These are phyloP conservation scores for Etheostoma nigrum DNA, from an alignment of 2,797 vertebrate genomes.

Conservation along the genomic window DNA sequence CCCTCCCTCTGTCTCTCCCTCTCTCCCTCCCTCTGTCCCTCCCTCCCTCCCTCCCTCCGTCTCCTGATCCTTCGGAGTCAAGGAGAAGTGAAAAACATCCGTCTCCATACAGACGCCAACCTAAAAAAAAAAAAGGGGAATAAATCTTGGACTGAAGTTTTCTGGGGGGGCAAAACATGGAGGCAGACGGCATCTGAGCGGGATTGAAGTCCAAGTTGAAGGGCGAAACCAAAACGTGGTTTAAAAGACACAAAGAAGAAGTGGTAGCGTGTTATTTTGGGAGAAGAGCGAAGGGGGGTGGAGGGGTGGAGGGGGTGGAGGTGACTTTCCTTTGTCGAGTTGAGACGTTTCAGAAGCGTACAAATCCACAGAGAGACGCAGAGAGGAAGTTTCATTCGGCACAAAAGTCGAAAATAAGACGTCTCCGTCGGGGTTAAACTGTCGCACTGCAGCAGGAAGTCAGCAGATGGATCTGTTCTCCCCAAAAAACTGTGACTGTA, in stretches of 20 bases:
- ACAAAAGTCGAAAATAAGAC: background rate
- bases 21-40: background rate
- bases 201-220: slow-evolving; percentile 71
- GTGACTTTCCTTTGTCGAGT: slow-evolving; percentile 61
- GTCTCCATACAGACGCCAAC: slow-evolving; percentile 51
- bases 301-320: background rate
- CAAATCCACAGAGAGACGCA: slow-evolving; percentile 39
- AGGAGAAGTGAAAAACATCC: slow-evolving; percentile 66
- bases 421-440: slow-evolving; percentile 14
- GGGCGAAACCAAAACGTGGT: slow-evolving; percentile 56
- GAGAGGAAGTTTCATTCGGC: background rate
- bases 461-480: background rate
- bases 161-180: slow-evolving; percentile 41
- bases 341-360: slow-evolving; percentile 42
- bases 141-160: slow-evolving; percentile 66
- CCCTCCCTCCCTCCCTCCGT: background rate
- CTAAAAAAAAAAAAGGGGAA: slow-evolving; percentile 43
- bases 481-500: background rate
- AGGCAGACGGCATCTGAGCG: slow-evolving; percentile 58
- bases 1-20: too few relatives aligned
- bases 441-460: background rate
- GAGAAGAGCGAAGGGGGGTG: background rate
- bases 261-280: slow-evolving; percentile 50
- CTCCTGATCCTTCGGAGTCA: slow-evolving; percentile 46
- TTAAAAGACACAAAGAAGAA: slow-evolving; percentile 51